phyloP scores from a whole-genome alignment of 53 echinoderm and acorn worm species.

The Echinarachnius parma region DNA sequence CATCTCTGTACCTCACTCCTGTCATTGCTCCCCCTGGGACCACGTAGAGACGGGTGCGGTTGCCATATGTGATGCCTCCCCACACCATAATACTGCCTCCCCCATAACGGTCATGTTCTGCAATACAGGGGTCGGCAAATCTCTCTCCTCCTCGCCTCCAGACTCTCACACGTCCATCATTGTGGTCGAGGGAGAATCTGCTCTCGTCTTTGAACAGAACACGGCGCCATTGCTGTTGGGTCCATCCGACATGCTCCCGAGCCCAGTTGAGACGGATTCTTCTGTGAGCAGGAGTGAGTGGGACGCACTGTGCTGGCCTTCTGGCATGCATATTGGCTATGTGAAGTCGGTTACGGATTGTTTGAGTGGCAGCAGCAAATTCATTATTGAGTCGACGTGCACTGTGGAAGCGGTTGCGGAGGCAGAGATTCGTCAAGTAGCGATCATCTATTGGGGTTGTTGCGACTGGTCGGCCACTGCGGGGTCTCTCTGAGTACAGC shows the following conservation, averaged over 20 bases:
- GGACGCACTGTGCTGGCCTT: constrained; percentile 33
- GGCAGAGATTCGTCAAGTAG: neutral
- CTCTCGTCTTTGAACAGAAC: neutral
- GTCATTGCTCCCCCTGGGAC: too few species aligned
- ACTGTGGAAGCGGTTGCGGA: neutral
- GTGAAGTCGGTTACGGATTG: constrained; percentile 36
- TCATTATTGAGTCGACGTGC: constrained; percentile 11
- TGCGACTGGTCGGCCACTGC: neutral
- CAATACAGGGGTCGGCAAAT: neutral
- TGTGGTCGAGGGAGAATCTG: neutral
- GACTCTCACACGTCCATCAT: neutral
- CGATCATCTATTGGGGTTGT: constrained; percentile 4
- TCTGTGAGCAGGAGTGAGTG: neutral
- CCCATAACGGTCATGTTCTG: too few species aligned
- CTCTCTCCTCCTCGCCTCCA: neutral
- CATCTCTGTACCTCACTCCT: too few species aligned
- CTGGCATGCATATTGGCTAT: constrained; percentile 27
- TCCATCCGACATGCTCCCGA: neutral
- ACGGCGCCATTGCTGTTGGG: neutral
- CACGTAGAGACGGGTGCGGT: too few species aligned
- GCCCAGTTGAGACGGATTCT: neutral
- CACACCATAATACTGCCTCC: too few species aligned
- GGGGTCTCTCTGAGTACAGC: constrained; percentile 2
- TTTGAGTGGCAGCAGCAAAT: constrained; percentile 34
- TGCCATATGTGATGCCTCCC: neutral